Evolutionary conservation across 2,113 vertebrate genomes (phyloP), one percentile per base, ranked within the genome.

Genomic region (Arothron firmamentum): DNA sequence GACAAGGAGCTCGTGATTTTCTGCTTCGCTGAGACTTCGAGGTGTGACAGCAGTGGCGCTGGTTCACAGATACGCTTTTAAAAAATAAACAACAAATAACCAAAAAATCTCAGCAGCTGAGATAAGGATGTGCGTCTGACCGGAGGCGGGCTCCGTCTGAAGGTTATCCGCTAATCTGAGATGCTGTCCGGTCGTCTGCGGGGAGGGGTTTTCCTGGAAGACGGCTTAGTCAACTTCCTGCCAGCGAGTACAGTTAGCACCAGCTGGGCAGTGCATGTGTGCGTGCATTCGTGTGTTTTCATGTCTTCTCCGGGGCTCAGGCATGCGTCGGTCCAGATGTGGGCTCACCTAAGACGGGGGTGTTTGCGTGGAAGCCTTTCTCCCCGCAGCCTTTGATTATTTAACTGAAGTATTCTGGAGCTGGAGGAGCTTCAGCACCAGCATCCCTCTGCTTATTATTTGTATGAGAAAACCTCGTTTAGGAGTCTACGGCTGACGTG

Each of bases 131-230:
- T 31, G 28, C 1, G 1, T 31, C 8, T 31, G 28, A 31, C 8
- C 21, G 28, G 28, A 31, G 28, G 3, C 8, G 5, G 5, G 28
- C 38, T 56, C 42, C 38, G 43, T 45, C 20, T 53, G 7, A 31
- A 31, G 10, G 19, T 13, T 25, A 23, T 12, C 18, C 4, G 19
- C 49, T 4, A 13, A 12, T 21, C 13, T 21, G 18, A 47, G 17
- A 20, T 12, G 11, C 19, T 23, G 49, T 53, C 25, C 1, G 13
- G 5, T 13, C 20, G 13, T 52, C 20, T 25, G 11, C 14, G 16
- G 45, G 69, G 50, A 51, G 59, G 75, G 59, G n/a, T 69, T 42
- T 88, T 86, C 75, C 79, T 80, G 83, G 84, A 87, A 86, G 20
- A 49, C 52, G 42, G 53, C 70, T 88, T 80, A 70, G 55, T 52